Conservation (phyloP, 2,888 invertebrate species). For the Drosophila neonasuta region DNA sequence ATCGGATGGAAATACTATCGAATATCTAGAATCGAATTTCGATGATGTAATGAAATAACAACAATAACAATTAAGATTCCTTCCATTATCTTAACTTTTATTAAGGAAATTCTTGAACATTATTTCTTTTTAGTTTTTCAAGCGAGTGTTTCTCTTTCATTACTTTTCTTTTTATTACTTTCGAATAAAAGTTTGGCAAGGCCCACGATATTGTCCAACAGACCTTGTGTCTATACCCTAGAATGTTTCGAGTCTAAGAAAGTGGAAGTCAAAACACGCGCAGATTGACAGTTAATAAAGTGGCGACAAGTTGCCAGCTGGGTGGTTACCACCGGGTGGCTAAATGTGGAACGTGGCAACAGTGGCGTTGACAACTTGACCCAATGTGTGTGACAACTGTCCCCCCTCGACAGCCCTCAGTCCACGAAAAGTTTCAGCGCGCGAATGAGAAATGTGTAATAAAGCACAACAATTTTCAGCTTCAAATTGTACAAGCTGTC, state of each 20-base stretch:
- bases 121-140: background rate
- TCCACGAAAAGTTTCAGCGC: constrained; percentile 30
- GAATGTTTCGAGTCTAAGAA: constrained; percentile 8
- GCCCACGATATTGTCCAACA: background rate
- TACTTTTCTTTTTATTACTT: background rate
- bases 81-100: background rate
- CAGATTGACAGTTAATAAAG: constrained; percentile 78
- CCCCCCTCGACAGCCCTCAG: background rate
- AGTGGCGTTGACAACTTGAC: constrained; percentile 74
- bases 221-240: constrained; percentile 7
- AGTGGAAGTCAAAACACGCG: constrained; percentile 45
- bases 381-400: constrained; percentile 68
- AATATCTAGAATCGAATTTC: too few species aligned
- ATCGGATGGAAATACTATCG: too few species aligned
- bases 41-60: too few species aligned
- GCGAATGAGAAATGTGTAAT: constrained; percentile 36
- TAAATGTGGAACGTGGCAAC: constrained; percentile 60
- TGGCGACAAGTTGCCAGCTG: constrained; percentile 67
- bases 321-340: constrained; percentile 31
- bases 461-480: constrained; percentile 48
- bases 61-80: background rate
- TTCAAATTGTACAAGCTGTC: constrained; percentile 54
- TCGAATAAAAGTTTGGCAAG: background rate
- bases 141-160: background rate
- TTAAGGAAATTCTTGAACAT: background rate